Conservation (phyloP, 2,113 vertebrate species). For the Forbesichthys papilliferus region DNA sequence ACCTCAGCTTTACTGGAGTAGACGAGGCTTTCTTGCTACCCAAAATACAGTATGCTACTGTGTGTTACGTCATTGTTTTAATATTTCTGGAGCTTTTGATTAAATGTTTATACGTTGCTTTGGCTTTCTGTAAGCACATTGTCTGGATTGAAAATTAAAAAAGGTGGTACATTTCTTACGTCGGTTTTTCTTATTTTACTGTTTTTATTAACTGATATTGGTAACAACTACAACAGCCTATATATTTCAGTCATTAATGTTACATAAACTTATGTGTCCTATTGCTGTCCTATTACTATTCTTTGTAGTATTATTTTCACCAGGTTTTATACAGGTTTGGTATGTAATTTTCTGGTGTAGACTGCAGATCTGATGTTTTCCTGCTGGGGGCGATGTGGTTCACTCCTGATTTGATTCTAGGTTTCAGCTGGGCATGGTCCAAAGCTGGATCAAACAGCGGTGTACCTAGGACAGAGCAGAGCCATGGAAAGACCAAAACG, state of each 20-base stretch:
- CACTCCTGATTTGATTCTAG: slow-evolving; percentile 43
- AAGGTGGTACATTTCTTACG: slow-evolving; percentile 73
- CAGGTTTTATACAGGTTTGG: too few relatives aligned
- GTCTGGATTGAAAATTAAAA: slow-evolving; percentile 75
- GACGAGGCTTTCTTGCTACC: slow-evolving; percentile 26
- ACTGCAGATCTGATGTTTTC: slow-evolving; percentile 21
- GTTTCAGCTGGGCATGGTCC: slow-evolving; percentile 52
- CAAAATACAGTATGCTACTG: slow-evolving; percentile 42
- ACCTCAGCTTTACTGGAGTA: slow-evolving; percentile 31
- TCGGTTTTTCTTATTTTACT: slow-evolving; percentile 8
- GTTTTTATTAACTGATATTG: neutral
- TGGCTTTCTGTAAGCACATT: slow-evolving; percentile 55
- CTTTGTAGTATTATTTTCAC: too few relatives aligned
- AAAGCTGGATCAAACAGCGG: slow-evolving; percentile 69
- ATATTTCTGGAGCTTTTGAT: slow-evolving; percentile 40
- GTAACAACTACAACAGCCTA: neutral
- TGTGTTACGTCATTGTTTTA: slow-evolving; percentile 35
- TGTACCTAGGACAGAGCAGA: slow-evolving; percentile 56
- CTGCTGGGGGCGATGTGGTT: slow-evolving; percentile 28
- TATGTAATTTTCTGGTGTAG: too few relatives aligned
- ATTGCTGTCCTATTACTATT: too few relatives aligned
- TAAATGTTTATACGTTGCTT: slow-evolving; percentile 56
- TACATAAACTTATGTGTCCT: too few relatives aligned
- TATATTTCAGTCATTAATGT: too few relatives aligned
- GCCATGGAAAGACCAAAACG: too few relatives aligned